Evolutionary conservation across 2,113 vertebrate genomes (phyloP), one percentile per base, ranked within the genome.

Genomic region (Pelmatolapia mariae): DNA sequence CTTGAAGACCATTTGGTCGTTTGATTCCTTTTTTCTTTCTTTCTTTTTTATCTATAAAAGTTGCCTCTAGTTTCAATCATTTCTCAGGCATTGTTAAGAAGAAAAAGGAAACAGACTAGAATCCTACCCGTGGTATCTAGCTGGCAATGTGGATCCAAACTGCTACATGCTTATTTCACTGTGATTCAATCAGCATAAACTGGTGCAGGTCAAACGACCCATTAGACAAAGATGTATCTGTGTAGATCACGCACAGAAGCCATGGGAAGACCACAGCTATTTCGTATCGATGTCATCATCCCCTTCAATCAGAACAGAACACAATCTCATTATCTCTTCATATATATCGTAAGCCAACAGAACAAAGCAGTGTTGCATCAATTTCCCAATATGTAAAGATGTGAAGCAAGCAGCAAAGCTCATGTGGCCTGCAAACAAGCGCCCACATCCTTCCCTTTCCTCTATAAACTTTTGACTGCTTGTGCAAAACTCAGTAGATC

Each of bases 211-310:
- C 91, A 94, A 93, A 93, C 47, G 82, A 87, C 57, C 85, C 76
- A 59, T 83, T 5, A 80, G 82, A 88, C 78, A 33, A 84, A 53
- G 79, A 89, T 87, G 84, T 40, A 89, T 93, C 80, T 90, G 29
- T 50, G 56, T 81, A 38, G 78, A 84, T 84, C 43, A 54, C 9
- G 22, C 38, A 78, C 38, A 85, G 47, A 78, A 82, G 86, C 85
- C 79, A 66, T 15, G 68, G 76, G 59, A 91, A 90, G 87, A 91
- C 85, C 87, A 71, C 45, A 80, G 91, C 89, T 87, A 66, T 96
- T 96, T 95, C 94, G 86, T 89, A 91, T 92, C 43, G 82, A 92
- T 95, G 94, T 95, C 94, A 94, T 95, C 94, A 95, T 94, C 91
- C 91, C 26, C 56, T 88, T 90, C 88, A 88, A 87, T 95, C 92